A percentile compares a stretch with the other conserved stretches of the same genome.
phyloP scores from a whole-genome alignment of 1,140 invertebrate genomes.

The Drosophila bocqueti region DNA sequence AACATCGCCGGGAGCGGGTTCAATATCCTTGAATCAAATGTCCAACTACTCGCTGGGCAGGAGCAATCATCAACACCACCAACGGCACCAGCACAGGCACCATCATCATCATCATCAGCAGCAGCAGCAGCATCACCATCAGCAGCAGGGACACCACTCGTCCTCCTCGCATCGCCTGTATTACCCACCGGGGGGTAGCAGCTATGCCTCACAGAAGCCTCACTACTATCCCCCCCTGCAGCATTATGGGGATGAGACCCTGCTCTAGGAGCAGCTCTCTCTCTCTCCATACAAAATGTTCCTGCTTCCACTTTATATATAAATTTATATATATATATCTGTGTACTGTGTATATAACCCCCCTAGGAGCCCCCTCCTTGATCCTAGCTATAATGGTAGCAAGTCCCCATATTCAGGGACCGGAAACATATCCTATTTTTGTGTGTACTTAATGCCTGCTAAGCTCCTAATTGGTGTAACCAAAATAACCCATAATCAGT shows the following conservation, averaged over 20 bases:
- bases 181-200: slow-evolving; percentile 32
- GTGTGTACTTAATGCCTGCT: slow-evolving; percentile 32
- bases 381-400: slow-evolving; percentile 1
- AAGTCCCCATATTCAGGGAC: background rate
- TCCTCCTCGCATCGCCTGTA: slow-evolving; percentile 62
- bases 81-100: slow-evolving; percentile 25
- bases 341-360: slow-evolving; percentile 56
- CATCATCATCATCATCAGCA: slow-evolving; percentile 3
- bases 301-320: slow-evolving; percentile 19
- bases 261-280: slow-evolving; percentile 49
- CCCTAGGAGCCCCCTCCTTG: slow-evolving; percentile 8
- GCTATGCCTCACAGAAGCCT: slow-evolving; percentile 52
- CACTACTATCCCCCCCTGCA: slow-evolving; percentile 63
- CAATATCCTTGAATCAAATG: slow-evolving; percentile 75
- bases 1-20: slow-evolving; percentile 43
- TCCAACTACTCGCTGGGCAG: slow-evolving; percentile 67
- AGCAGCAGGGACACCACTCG: slow-evolving; percentile 36
- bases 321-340: slow-evolving; percentile 1
- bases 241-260: slow-evolving; percentile 69
- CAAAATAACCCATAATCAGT: slow-evolving; percentile 47
- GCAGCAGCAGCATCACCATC: slow-evolving; percentile 20
- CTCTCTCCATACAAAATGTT: slow-evolving; percentile 26
- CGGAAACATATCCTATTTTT: slow-evolving; percentile 23
- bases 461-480: slow-evolving; percentile 60
- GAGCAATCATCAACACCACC: slow-evolving; percentile 29